Conservation (phyloP, 2,113 vertebrate genomes). For the Axis porcinus region DNA sequence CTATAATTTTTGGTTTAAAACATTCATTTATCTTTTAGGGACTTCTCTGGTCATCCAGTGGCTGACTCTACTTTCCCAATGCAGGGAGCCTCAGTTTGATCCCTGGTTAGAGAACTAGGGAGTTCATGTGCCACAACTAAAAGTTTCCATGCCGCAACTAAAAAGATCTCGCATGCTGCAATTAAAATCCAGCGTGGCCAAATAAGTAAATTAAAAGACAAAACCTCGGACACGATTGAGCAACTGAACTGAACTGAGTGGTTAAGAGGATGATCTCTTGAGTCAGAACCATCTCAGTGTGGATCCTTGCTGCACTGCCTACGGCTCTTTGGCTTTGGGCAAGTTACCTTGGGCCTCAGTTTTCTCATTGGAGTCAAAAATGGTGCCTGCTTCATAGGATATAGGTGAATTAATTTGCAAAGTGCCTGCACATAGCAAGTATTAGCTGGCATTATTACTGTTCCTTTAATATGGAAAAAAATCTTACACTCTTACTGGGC, state of each 20-base stretch:
- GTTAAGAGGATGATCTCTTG: neutral
- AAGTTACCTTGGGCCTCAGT: neutral
- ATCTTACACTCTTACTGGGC: neutral
- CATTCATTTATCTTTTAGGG: neutral
- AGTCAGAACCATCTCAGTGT: neutral
- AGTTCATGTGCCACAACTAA: neutral
- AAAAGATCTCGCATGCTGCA: neutral
- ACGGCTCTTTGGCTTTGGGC: neutral
- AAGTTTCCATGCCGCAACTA: neutral
- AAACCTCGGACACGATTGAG: neutral
- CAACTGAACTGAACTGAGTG: neutral
- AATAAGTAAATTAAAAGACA: neutral
- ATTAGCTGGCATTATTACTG: neutral
- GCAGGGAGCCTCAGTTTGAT: neutral
- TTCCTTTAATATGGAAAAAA: conserved; percentile 7
- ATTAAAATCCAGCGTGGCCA: neutral
- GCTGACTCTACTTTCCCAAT: neutral
- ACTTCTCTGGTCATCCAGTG: neutral
- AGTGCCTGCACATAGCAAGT: neutral
- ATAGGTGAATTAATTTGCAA: conserved; percentile 11
- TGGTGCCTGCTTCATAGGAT: neutral
- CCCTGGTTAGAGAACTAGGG: neutral
- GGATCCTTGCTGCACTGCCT: neutral
- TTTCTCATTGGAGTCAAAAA: neutral
- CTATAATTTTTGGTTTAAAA: conserved; percentile 8